phyloP scores from a whole-genome alignment of 1,140 invertebrate genomes.

The Yoshiicerus persimilis region DNA sequence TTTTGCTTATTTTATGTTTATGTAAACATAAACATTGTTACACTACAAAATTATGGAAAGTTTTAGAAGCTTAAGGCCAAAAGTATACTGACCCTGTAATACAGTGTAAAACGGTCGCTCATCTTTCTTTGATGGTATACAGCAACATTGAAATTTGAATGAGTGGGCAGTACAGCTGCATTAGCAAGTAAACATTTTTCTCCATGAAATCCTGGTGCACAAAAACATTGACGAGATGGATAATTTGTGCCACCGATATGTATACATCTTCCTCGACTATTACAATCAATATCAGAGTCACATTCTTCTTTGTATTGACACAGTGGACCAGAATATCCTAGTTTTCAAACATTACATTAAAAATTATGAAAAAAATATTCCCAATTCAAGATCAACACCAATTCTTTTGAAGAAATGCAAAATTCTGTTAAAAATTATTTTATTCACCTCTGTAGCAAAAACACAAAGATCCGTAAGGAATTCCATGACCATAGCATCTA shows the following conservation, averaged over 20 bases:
- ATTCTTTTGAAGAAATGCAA: not conserved
- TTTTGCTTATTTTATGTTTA: too few species aligned
- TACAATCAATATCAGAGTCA: slow-evolving; percentile 74
- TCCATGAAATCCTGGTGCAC: slow-evolving; percentile 58
- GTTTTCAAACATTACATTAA: too few species aligned
- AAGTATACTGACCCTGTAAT: slow-evolving; percentile 18
- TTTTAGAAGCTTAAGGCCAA: not conserved
- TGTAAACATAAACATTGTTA: too few species aligned
- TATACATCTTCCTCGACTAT: slow-evolving; percentile 73
- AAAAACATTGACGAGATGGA: slow-evolving; percentile 84
- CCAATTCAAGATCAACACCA: not conserved
- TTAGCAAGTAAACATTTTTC: slow-evolving; percentile 40
- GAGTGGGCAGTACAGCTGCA: slow-evolving; percentile 27
- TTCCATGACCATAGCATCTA: slow-evolving; percentile 79
- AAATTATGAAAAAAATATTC: not conserved
- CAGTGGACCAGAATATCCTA: slow-evolving; percentile 63
- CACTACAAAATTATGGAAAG: not conserved
- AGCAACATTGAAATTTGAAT: slow-evolving; percentile 16
- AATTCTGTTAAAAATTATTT: too few species aligned
- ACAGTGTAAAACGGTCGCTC: slow-evolving; percentile 35
- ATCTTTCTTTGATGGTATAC: slow-evolving; percentile 36
- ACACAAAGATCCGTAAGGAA: slow-evolving; percentile 66
- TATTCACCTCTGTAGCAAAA: slow-evolving; percentile 30
- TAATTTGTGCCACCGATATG: slow-evolving; percentile 74
- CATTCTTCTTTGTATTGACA: slow-evolving; percentile 88